Percentiles rank a stretch among this genome's conserved stretches.
These are phyloP conservation scores for Nettapus auritus DNA, from an alignment of 2,113 vertebrate species.

Conservation along the genomic window DNA sequence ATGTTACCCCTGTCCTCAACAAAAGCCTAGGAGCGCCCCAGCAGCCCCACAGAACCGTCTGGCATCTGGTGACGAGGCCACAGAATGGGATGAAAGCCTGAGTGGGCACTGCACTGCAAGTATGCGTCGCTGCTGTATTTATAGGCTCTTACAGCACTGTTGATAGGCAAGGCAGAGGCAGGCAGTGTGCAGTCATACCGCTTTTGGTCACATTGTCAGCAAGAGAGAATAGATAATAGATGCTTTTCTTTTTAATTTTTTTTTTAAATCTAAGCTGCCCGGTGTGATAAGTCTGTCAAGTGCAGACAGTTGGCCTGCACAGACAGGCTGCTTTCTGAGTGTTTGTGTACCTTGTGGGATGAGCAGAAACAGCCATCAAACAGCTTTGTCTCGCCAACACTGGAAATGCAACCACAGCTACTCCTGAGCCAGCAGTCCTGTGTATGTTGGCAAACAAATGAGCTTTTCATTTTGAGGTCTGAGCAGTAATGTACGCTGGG, in stretches of 20 bases:
- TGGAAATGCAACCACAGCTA: not conserved
- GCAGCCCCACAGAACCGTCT: not conserved
- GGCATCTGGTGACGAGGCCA: not conserved
- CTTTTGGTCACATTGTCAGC: not conserved
- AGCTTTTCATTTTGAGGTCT: not conserved
- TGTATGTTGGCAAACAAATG: not conserved
- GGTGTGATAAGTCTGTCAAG: not conserved
- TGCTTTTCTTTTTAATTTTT: not conserved
- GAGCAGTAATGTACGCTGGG: not conserved
- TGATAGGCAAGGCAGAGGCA: not conserved
- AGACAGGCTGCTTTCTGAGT: not conserved
- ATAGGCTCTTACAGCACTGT: not conserved
- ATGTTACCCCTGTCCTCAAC: rapidly evolving
- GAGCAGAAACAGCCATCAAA: not conserved
- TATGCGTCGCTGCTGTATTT: not conserved
- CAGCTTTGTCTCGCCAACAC: not conserved
- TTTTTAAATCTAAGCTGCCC: not conserved
- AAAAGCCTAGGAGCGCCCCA: not conserved
- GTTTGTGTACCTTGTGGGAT: not conserved
- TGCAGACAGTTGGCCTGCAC: not conserved
- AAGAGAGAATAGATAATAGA: not conserved
- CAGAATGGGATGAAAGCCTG: not conserved
- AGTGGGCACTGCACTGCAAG: not conserved
- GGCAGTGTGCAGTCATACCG: rapidly evolving
- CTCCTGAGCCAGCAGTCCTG: not conserved